Evolutionary conservation across 2,888 invertebrate genomes (phyloP).

Genomic region (Trichogramma evanescens): DNA sequence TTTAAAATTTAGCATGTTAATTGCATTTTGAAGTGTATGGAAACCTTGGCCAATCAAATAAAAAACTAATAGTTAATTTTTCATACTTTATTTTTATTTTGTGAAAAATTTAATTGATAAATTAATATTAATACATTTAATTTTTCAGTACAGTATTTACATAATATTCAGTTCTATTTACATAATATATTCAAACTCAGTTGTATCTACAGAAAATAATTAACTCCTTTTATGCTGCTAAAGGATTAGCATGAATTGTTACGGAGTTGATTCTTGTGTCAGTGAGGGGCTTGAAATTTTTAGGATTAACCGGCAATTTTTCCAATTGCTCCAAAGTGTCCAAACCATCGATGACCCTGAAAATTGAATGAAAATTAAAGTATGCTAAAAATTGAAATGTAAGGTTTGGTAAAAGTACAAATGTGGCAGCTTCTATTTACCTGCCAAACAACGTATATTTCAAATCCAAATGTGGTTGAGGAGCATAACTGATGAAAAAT

Average conservation of each 20-base stretch:
- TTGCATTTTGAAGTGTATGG: too few species aligned
- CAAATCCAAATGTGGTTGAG: slow-evolving; percentile 91
- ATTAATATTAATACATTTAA: too few species aligned
- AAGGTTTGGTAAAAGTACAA: background rate
- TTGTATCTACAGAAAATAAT: background rate
- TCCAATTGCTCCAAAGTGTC: slow-evolving; percentile 94
- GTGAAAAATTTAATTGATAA: too few species aligned
- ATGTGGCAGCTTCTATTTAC: slow-evolving; percentile 50
- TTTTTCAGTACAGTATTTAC: background rate
- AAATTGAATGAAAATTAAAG: slow-evolving; percentile 37
- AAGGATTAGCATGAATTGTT: slow-evolving; percentile 96
- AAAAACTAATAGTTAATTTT: background rate
- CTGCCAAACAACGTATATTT: slow-evolving; percentile 97
- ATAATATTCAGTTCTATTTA: background rate
- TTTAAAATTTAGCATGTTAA: too few species aligned
- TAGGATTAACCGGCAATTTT: slow-evolving; percentile 88
- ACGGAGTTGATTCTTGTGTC: slow-evolving; percentile 82
- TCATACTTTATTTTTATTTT: background rate
- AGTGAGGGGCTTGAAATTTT: slow-evolving; percentile 79
- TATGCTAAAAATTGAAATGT: background rate
- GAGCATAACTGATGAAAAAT: slow-evolving; percentile 92
- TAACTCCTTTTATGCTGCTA: slow-evolving; percentile 62
- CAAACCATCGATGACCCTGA: slow-evolving; percentile 93
- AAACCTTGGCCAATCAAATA: background rate
- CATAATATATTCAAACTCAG: too few species aligned